phyloP scores from a whole-genome alignment of 2,113 vertebrate species.

The Protobothrops mucrosquamatus region DNA sequence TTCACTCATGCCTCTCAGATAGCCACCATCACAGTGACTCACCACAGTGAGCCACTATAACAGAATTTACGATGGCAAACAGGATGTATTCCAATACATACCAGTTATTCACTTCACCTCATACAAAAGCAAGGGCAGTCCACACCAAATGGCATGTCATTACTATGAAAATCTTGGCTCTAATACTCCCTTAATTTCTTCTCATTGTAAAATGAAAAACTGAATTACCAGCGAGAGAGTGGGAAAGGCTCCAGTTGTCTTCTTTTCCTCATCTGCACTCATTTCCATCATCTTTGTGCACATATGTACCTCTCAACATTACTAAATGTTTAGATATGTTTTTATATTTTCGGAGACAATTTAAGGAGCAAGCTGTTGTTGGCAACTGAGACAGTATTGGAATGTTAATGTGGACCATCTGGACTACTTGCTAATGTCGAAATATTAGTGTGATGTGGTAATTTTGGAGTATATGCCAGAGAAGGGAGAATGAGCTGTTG shows the following conservation, averaged over 20 bases:
- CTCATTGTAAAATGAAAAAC: neutral
- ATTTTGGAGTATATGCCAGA: slow-evolving; percentile 33
- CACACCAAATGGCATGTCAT: neutral
- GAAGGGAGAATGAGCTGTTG: neutral
- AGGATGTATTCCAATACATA: neutral
- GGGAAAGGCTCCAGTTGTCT: neutral
- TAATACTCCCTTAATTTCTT: neutral
- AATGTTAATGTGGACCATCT: slow-evolving; percentile 69
- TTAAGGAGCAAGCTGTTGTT: slow-evolving; percentile 32
- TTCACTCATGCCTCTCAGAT: no score
- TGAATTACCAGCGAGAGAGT: neutral
- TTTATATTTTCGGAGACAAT: slow-evolving; percentile 46
- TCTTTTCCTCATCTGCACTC: neutral
- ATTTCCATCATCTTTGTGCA: neutral
- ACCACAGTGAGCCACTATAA: neutral
- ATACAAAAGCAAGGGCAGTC: neutral
- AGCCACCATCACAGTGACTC: neutral
- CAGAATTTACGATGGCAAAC: neutral
- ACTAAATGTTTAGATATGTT: slow-evolving; percentile 25
- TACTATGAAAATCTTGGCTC: neutral
- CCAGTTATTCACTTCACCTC: neutral
- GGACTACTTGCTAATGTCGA: slow-evolving; percentile 53
- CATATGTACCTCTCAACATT: neutral
- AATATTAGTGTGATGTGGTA: slow-evolving; percentile 47
- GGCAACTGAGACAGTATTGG: slow-evolving; percentile 40